Evolutionary conservation across 2,797 vertebrate species (phyloP).

Genomic region (Sebastes nivosus): DNA sequence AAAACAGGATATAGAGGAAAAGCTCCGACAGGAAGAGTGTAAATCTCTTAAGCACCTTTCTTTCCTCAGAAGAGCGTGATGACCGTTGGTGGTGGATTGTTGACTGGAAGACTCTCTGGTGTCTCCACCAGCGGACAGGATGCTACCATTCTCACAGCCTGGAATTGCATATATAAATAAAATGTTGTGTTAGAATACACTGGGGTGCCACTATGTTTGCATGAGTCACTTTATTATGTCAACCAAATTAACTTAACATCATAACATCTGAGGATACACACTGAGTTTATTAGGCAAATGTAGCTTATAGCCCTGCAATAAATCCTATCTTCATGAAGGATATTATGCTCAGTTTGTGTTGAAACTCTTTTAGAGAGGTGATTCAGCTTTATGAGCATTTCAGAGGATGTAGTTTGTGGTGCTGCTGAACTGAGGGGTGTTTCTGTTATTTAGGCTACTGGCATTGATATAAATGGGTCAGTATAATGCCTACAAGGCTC

Average conservation of each 20-base stretch:
- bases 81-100: slow-evolving; percentile 89
- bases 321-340: neutral
- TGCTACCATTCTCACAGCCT: slow-evolving; percentile 72
- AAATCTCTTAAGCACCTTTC: slow-evolving; percentile 69
- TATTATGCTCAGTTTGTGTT: neutral
- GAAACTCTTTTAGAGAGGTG: neutral
- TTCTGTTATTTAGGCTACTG: neutral
- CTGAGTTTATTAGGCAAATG: neutral
- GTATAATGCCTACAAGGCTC: neutral
- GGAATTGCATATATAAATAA: slow-evolving; percentile 15
- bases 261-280: neutral
- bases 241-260: neutral
- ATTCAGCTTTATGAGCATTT: neutral
- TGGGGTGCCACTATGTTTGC: neutral
- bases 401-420: too few relatives aligned
- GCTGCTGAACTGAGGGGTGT: neutral
- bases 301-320: neutral
- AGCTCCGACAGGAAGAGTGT: neutral
- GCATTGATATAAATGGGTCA: neutral
- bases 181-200: neutral
- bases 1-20: neutral
- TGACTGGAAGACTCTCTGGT: slow-evolving; percentile 86
- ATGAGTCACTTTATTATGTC: neutral
- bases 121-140: slow-evolving; percentile 57
- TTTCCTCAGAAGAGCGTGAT: slow-evolving; percentile 77